Evolutionary conservation across 2,888 invertebrate species (phyloP).

Genomic region (Cyclophora punctaria): DNA sequence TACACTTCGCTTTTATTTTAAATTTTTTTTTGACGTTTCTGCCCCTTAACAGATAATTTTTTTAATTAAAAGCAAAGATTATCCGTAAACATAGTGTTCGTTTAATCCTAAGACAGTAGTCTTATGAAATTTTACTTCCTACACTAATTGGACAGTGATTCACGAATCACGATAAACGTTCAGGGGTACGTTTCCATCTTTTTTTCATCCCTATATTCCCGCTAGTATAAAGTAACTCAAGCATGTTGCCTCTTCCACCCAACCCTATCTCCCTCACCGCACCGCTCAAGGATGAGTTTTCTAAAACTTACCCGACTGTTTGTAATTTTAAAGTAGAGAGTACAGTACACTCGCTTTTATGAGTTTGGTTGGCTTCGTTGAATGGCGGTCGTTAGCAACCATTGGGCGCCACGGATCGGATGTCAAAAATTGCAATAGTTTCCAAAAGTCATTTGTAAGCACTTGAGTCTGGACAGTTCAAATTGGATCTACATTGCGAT

Average conservation of each 20-base stretch:
- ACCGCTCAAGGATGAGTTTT: constrained; percentile 52
- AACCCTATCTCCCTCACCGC: constrained; percentile 4
- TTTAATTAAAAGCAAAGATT: too few relatives aligned
- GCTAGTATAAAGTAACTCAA: not conserved
- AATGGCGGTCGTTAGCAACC: constrained; percentile 34
- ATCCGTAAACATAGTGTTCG: too few relatives aligned
- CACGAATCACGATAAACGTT: too few relatives aligned
- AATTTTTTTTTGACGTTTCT: too few relatives aligned
- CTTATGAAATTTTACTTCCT: too few relatives aligned
- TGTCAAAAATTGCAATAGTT: constrained; percentile 13
- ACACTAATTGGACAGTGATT: too few relatives aligned
- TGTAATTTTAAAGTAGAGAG: constrained; percentile 69
- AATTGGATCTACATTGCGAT: not conserved
- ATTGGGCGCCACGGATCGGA: constrained; percentile 18
- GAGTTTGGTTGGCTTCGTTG: constrained; percentile 52
- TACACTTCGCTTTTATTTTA: too few relatives aligned
- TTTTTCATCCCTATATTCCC: too few relatives aligned
- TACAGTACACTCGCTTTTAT: constrained; percentile 54
- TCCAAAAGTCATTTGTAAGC: constrained; percentile 6
- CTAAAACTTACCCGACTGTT: constrained; percentile 67
- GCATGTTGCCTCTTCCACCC: constrained; percentile 23
- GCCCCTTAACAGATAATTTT: too few relatives aligned
- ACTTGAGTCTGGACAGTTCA: not conserved
- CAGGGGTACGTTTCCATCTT: too few relatives aligned
- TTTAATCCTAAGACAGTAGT: too few relatives aligned